Evolutionary conservation across 2,888 invertebrate genomes (phyloP).

Genomic region (Drosophila mimetica): DNA sequence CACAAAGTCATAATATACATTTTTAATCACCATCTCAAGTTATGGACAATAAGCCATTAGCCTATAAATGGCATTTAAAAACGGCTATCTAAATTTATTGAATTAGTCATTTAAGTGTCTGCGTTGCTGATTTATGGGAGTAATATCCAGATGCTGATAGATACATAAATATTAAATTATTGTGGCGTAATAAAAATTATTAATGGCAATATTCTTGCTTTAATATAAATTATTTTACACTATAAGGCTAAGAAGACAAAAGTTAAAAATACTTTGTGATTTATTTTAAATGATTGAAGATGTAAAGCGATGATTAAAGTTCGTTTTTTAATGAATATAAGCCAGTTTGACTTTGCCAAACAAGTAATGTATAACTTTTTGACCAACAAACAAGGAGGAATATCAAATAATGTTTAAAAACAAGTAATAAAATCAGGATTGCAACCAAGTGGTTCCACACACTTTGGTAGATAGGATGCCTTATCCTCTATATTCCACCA

Average conservation of each 20-base stretch:
- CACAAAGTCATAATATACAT: slow-evolving; percentile 25
- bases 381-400: not conserved
- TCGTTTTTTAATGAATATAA: not conserved
- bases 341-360: not conserved
- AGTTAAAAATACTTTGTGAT: no score
- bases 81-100: slow-evolving; percentile 20
- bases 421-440: not conserved
- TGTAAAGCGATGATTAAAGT: not conserved
- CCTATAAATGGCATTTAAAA: slow-evolving; percentile 30
- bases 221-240: not conserved
- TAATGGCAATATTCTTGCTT: not conserved
- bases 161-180: slow-evolving; percentile 6
- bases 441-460: not conserved
- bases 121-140: slow-evolving; percentile 25
- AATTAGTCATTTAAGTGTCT: slow-evolving; percentile 18
- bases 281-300: not conserved
- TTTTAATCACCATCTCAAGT: slow-evolving; percentile 23
- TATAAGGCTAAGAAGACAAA: no score
- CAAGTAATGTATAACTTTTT: no score
- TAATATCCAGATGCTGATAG: slow-evolving; percentile 11
- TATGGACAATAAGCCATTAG: slow-evolving; percentile 24
- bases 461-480: not conserved
- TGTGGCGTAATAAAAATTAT: slow-evolving; percentile 4
- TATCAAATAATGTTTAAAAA: not conserved
- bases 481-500: slow-evolving; percentile 1